Base-by-base conservation (phyloP, 2,797 vertebrate species). In the Cichlasoma orientale region DNA sequence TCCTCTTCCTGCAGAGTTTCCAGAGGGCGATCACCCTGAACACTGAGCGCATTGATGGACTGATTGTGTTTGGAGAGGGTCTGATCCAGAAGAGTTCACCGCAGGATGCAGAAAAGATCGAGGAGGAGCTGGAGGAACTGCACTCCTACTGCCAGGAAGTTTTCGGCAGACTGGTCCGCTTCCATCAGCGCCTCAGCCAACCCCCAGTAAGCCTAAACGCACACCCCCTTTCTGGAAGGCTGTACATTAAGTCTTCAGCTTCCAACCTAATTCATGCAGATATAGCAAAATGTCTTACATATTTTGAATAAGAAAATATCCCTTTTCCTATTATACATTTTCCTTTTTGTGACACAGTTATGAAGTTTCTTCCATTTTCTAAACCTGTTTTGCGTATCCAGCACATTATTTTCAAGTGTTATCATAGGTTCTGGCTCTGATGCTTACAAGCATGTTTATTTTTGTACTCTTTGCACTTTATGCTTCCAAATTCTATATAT, bases 121-220 rank as follows among this genome's bases (percentile, higher is more conserved):
- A 99, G 75, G 97, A 98, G 0, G 97, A 99, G 78, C 80, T 99
- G 79, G 97, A 98, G 89, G 97, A 98, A n/a, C 96, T 99, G 14
- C 96, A 97, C 82, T 93, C 95, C 4, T 99, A 98, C 91, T 99
- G 97, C 82, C 98, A 99, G 92, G 97, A 98, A 58, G 98, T 99
- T 58, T 98, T 99, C 57, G 94, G 97, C 78, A 92, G 97, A 23
- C 97, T 98, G 55, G 96, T 96, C 25, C 96, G 97, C 1, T 99
- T 99, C 94, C 97, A 98, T 90, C 97, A 96, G 85, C 94, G 96
- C 58, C 95, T 99, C 86, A 97, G 96, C 73, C 86, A 96, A 92
- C 92, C 96, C 33, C 52, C 75, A n/a, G 95, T 78, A 90, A 95
- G 87, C 95, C 95, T 70, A 18, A 77, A 7, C 52, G 1, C 72